Percentiles rank a stretch among this genome's conserved stretches.
Conservation (phyloP, 2,888 invertebrate species). For the Lasioglossum lativentre region DNA sequence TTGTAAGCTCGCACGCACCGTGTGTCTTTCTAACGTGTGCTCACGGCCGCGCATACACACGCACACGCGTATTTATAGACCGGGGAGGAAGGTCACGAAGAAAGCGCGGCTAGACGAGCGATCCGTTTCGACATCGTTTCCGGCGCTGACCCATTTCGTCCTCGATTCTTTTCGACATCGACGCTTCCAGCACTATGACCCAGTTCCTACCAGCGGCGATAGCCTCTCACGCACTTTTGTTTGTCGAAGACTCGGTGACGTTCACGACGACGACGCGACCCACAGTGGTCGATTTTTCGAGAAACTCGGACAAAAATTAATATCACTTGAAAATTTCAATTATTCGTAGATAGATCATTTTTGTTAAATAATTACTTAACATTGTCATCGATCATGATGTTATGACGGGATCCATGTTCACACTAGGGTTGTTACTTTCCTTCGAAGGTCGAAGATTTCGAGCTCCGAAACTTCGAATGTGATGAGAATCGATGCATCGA, state of each 20-base stretch:
- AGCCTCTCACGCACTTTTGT: conserved; percentile 60
- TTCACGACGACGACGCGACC: not conserved
- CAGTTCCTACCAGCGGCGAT: conserved; percentile 57
- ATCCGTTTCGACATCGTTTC: conserved; percentile 79
- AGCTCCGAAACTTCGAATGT: too few relatives aligned
- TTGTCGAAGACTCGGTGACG: conserved; percentile 10
- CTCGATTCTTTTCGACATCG: conserved; percentile 70
- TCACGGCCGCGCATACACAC: conserved; percentile 2
- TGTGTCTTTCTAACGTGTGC: conserved; percentile 39
- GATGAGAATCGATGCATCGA: too few relatives aligned
- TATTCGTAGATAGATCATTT: too few relatives aligned
- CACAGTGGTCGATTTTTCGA: too few relatives aligned
- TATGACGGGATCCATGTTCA: too few relatives aligned
- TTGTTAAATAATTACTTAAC: too few relatives aligned
- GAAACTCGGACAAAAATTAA: too few relatives aligned
- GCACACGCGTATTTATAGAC: conserved; percentile 73
- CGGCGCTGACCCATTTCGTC: conserved; percentile 79
- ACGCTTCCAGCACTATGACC: conserved; percentile 63
- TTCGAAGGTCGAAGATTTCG: too few relatives aligned
- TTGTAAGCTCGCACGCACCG: conserved; percentile 61
- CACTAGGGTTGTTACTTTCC: too few relatives aligned
- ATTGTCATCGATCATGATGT: too few relatives aligned
- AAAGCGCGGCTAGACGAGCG: conserved; percentile 75
- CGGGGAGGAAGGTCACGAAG: conserved; percentile 78
- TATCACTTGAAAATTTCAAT: too few relatives aligned